Evolutionary conservation across 2,888 invertebrate genomes (phyloP), one percentile per base, ranked within the genome.

Genomic region (Acanthosoma haemorrhoidale): DNA sequence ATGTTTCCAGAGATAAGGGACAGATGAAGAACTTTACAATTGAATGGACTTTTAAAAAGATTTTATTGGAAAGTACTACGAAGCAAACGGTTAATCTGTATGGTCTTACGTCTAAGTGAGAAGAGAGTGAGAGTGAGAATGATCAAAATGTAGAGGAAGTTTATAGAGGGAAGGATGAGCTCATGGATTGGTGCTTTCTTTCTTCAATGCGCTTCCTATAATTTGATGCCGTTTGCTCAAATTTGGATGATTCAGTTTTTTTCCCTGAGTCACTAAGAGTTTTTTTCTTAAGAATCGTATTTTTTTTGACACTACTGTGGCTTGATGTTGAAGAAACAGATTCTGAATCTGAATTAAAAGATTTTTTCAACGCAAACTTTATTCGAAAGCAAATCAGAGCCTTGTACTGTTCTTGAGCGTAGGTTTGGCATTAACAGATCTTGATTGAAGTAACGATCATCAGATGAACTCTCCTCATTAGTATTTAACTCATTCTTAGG

Each of bases 351-450:
- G 21, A 25, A 51, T 25, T 51, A n/a, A 3, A 21, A 25, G 32
- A 25, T 6, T 25, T 51, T 51, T 1, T 51, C 25, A n/a, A 4
- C 25, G 8, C 2, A 25, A n/a, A 25, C 29, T n/a, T 51, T 21
- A 2, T 51, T 51, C 25, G 21, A 25, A 25, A 51, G 51, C 1
- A 51, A n/a, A 5, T 51, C 25, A n/a, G 43, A 13, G 3, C 51
- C 25, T 6, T 51, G 51, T 21, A 25, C 8, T 5, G 51, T 5
- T 18, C 64, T 64, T 25, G 64, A 2, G 1, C 41, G 25, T 11
- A 64, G 16, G 3, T 64, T 18, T 15, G 64, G 64, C 64, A 64
- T 64, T 29, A 64, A 41, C 29, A 64, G 41, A n/a, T 64, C 64
- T 31, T 64, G 64, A 41, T 64, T 64, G 15, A 39, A 41, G n/a